Evolutionary conservation across 2,888 invertebrate species (phyloP), one percentile per base, ranked within the genome.

Genomic region (Leucoma salicis): DNA sequence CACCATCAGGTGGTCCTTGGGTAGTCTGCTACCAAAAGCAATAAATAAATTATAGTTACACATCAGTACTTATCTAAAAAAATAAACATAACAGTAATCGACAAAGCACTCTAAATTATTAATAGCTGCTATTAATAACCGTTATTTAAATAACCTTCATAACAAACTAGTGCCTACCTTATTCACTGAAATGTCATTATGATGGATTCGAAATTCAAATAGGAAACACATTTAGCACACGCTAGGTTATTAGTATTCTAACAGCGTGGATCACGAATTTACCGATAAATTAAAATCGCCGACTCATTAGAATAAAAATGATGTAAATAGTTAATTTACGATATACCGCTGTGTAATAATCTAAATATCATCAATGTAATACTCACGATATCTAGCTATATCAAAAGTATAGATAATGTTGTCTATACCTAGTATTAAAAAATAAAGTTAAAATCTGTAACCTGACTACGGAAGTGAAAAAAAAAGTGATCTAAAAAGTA

Each of bases 21-120:
- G n/a, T n/a, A n/a, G n/a, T n/a, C n/a, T n/a, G n/a, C n/a, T n/a
- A n/a, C n/a, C n/a, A n/a, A n/a, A n/a, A n/a, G n/a, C n/a, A n/a
- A n/a, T n/a, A n/a, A n/a, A n/a, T n/a, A n/a, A n/a, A n/a, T n/a
- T n/a, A n/a, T n/a, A n/a, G n/a, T n/a, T n/a, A n/a, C n/a, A n/a
- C n/a, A n/a, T n/a, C n/a, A n/a, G n/a, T n/a, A n/a, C n/a, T n/a
- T n/a, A n/a, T n/a, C n/a, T n/a, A n/a, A n/a, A n/a, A n/a, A n/a
- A n/a, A n/a, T n/a, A n/a, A n/a, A n/a, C n/a, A n/a, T 57, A 63
- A 59, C 64, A 42, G 58, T 63, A 48, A 52, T 31, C 14, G 44
- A 39, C 36, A 57, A 41, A 48, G 31, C 53, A 56, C 50, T 40
- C 46, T 39, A 32, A 12, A 33, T 57, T 53, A 63, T 63, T 49